A percentile compares a stretch with the other conserved stretches of the same genome.
phyloP scores from a whole-genome alignment of 2,888 invertebrate genomes.

The Erynnis tages region DNA sequence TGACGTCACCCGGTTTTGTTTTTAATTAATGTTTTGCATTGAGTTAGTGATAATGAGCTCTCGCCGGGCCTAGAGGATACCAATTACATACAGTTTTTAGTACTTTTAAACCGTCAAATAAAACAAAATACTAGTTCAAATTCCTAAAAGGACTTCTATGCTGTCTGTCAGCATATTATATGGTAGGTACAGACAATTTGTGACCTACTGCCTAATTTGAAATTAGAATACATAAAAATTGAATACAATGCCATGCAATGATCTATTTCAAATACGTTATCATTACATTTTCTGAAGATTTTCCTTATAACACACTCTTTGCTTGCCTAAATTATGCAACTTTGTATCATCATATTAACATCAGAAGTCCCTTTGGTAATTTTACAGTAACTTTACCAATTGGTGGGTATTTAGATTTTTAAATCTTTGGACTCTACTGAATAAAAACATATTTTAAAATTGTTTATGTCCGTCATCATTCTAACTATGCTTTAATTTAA shows the following conservation, averaged over 20 bases:
- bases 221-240: no score
- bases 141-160: no score
- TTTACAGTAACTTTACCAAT: constrained; percentile 64
- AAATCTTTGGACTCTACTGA: constrained; percentile 75
- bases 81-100: no score
- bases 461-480: constrained; percentile 69
- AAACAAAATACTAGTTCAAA: no score
- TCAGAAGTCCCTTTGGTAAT: constrained; percentile 62
- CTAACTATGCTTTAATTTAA: constrained; percentile 74
- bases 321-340: constrained; percentile 4
- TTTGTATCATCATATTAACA: constrained; percentile 16
- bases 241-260: no score
- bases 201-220: no score
- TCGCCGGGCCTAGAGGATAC: constrained; percentile 9
- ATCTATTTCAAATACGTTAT: background rate
- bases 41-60: background rate
- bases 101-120: no score
- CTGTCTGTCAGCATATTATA: no score
- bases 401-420: constrained; percentile 73
- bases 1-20: constrained; percentile 67
- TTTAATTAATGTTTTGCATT: constrained; percentile 9
- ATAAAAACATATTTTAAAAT: constrained; percentile 54
- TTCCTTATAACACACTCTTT: constrained; percentile 6
- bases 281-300: background rate
- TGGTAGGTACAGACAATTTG: no score